A percentile compares a stretch with the other conserved stretches of the same genome.
Conservation (phyloP, 2,797 vertebrate genomes). For the Bucorvus abyssinicus region DNA sequence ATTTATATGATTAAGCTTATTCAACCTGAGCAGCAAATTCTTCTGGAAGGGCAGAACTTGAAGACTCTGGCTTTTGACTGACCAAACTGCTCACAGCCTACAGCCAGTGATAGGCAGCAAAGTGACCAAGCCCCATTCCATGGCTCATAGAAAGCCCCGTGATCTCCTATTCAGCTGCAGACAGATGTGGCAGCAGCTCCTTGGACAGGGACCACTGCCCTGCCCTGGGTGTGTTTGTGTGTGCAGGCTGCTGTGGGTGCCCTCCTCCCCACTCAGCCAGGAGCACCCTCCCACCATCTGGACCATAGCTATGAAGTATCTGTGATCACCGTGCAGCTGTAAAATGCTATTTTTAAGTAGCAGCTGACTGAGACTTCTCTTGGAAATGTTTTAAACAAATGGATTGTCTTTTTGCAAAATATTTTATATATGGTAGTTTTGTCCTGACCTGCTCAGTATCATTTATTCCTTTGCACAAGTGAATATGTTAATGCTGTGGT, state of each 20-base stretch:
- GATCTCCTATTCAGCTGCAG: neutral
- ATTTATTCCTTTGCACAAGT: neutral
- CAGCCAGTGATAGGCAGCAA: too few species aligned
- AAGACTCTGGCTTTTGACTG: neutral
- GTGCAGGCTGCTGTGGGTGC: neutral
- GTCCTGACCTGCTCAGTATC: neutral
- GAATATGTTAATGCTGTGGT: neutral
- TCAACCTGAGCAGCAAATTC: neutral
- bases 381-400: neutral
- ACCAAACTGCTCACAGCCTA: neutral
- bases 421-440: neutral
- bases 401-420: neutral
- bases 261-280: neutral
- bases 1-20: neutral
- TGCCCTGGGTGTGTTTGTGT: neutral
- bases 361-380: neutral
- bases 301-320: neutral
- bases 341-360: neutral
- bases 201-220: neutral
- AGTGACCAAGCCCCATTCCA: neutral
- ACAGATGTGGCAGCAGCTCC: accelerated
- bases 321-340: neutral
- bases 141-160: neutral
- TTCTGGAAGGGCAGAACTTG: neutral
- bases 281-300: accelerated